Percentiles rank a stretch among this genome's conserved stretches.
Conservation (phyloP, 2,797 vertebrate species). For the Ctenochaetus hawaiiensis region DNA sequence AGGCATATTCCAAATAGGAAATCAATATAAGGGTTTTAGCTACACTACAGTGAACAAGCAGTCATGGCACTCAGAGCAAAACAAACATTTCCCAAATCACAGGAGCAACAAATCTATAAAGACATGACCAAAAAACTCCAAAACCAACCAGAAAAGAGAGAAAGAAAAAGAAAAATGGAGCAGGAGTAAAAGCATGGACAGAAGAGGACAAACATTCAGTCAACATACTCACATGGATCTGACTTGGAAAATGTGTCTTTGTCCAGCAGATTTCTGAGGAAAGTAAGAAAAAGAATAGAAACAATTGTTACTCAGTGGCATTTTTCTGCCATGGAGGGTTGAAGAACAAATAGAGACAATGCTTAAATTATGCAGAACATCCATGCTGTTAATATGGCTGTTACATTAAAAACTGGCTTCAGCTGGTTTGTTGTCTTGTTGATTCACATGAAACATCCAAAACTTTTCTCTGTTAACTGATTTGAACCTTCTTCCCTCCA, state of each 20-base stretch:
- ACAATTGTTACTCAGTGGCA: conserved; percentile 12
- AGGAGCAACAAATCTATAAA: conserved; percentile 16
- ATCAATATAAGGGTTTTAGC: conserved; percentile 61
- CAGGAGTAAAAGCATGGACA: not conserved
- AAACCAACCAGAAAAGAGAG: not conserved
- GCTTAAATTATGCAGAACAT: not conserved
- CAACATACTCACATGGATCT: conserved; percentile 90
- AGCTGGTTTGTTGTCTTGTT: not conserved
- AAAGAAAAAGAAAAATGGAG: not conserved
- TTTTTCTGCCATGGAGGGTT: not conserved
- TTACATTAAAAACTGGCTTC: not conserved
- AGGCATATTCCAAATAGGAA: conserved; percentile 54
- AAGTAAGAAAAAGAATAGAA: conserved; percentile 39
- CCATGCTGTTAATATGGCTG: not conserved
- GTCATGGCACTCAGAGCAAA: conserved; percentile 15
- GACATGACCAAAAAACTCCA: not conserved
- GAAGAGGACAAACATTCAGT: not conserved
- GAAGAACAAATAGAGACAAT: not conserved
- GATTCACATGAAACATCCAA: conserved; percentile 13
- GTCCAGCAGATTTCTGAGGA: conserved; percentile 92
- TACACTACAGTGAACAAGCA: conserved; percentile 53
- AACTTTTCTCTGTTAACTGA: conserved; percentile 2
- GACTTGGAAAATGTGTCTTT: conserved; percentile 99
- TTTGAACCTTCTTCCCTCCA: not conserved
- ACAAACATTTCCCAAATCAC: conserved; percentile 42